These are phyloP conservation scores for Podarcis raffonei DNA, from an alignment of 2,113 vertebrate genomes.

Conservation along the genomic window DNA sequence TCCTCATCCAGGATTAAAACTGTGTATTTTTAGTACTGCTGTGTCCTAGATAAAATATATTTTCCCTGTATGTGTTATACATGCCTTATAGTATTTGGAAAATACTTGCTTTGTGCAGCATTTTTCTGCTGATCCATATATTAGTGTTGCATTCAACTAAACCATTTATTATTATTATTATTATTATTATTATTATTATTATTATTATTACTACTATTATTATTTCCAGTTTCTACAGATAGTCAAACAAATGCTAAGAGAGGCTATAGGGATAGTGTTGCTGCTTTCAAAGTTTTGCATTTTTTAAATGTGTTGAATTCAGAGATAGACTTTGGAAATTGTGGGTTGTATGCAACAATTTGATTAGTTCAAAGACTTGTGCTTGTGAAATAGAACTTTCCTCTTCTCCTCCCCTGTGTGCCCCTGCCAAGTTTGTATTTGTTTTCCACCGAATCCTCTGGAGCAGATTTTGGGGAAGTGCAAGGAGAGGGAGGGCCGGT, in stretches of 20 bases:
- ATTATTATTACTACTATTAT: too few relatives aligned
- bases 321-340: background rate
- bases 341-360: too few relatives aligned
- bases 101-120: background rate
- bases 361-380: too few relatives aligned
- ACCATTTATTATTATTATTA: background rate
- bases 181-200: background rate
- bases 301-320: background rate
- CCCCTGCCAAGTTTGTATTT: too few relatives aligned
- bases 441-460: too few relatives aligned
- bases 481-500: too few relatives aligned
- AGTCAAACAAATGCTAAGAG: background rate
- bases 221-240: constrained; percentile 13
- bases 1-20: constrained; percentile 88
- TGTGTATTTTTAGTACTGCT: constrained; percentile 77
- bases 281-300: background rate
- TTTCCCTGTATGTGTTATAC: constrained; percentile 32
- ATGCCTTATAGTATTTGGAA: constrained; percentile 32
- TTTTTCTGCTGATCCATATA: constrained; percentile 38
- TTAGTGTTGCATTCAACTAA: constrained; percentile 35
- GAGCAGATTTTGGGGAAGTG: too few relatives aligned
- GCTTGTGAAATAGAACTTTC: too few relatives aligned
- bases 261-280: background rate
- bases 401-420: too few relatives aligned
- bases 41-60: constrained; percentile 78